phyloP scores from a whole-genome alignment of 2,113 vertebrate genomes.

The Sigmodon hispidus region DNA sequence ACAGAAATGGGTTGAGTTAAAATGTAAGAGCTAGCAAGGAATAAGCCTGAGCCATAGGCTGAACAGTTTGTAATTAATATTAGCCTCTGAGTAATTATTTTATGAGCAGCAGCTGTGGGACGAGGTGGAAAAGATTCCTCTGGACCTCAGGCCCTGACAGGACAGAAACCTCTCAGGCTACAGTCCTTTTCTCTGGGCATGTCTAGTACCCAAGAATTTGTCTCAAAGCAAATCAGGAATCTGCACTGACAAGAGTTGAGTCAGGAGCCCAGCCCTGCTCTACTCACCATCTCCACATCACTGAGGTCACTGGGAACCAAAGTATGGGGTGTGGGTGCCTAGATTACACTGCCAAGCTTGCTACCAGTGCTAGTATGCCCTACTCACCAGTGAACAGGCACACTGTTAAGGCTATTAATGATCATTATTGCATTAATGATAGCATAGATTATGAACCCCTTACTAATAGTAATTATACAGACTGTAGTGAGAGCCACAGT shows the following conservation, averaged over 20 bases:
- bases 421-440: neutral
- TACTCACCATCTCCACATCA: neutral
- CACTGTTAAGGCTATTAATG: neutral
- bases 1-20: too few relatives aligned
- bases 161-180: too few relatives aligned
- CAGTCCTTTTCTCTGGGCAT: neutral
- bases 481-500: neutral
- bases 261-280: neutral
- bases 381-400: neutral
- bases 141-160: too few relatives aligned
- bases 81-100: too few relatives aligned
- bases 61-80: too few relatives aligned
- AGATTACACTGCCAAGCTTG: neutral
- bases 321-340: neutral
- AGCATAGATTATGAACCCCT: neutral
- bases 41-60: too few relatives aligned
- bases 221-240: neutral
- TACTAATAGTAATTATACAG: neutral
- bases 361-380: neutral
- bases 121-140: too few relatives aligned
- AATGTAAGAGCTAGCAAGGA: too few relatives aligned
- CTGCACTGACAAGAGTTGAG: neutral
- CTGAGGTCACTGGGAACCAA: too few relatives aligned
- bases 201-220: neutral
- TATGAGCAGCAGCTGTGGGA: too few relatives aligned